Evolutionary conservation across 2,888 invertebrate genomes (phyloP).

Genomic region (Agrochola macilenta): DNA sequence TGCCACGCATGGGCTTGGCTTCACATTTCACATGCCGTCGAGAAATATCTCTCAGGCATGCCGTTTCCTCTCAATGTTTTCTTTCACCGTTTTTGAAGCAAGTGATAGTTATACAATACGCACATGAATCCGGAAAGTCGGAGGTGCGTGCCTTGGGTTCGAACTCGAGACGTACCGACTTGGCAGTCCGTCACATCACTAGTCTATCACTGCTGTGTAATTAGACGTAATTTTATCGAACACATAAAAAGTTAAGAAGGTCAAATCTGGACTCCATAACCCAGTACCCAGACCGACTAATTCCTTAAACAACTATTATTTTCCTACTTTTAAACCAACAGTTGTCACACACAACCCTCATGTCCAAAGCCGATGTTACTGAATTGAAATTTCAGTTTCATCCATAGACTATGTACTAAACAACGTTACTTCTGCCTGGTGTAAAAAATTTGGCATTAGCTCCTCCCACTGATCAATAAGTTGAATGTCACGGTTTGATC

Average conservation of each 20-base stretch:
- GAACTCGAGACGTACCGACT: too few species aligned
- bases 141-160: too few species aligned
- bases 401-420: not conserved
- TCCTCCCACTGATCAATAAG: conserved; percentile 16
- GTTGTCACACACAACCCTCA: not conserved
- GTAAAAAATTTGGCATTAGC: not conserved
- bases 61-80: too few species aligned
- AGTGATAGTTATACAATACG: too few species aligned
- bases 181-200: too few species aligned
- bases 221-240: not conserved
- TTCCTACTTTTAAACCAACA: not conserved
- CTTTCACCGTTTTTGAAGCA: too few species aligned
- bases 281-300: not conserved
- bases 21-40: too few species aligned
- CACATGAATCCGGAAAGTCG: too few species aligned
- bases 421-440: not conserved
- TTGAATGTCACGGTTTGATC: conserved; percentile 23
- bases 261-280: not conserved
- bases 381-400: not conserved
- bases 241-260: not conserved
- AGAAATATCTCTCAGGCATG: too few species aligned
- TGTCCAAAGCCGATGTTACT: not conserved
- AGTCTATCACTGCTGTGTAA: too few species aligned
- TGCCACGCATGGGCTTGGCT: too few species aligned
- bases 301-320: not conserved